Base-by-base conservation (phyloP, 2,888 invertebrate species). In the Tineola bisselliella region DNA sequence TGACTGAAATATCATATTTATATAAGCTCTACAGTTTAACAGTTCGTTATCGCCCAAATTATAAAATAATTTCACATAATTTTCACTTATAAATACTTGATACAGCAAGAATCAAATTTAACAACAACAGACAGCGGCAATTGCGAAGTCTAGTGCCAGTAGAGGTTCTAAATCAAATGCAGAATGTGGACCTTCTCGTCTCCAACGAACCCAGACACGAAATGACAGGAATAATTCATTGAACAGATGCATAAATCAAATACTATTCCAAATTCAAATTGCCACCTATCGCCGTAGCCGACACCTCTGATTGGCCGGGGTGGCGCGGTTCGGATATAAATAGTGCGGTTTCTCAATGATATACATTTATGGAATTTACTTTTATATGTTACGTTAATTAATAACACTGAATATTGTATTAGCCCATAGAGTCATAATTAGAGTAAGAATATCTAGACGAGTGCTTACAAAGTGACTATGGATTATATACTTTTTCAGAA, bases 231-330 rank as follows among this genome's bases (percentile, higher is more conserved):
- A 84, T 84, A 84, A 84, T 78, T 84, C 82, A 86, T 84, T 76
- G 83, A 82, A 84, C 78, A 70, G 76, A 80, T 76, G 74, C 80
- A 83, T 86, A 84, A 84, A 84, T 86, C 84, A 86, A 78, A 79
- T 68, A 72, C 77, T 70, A 76, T 81, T 81, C 77, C 76, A 75
- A 84, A 82, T 83, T 82, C 82, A 81, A 83, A 84, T 81, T 79
- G 82, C 77, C 74, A 75, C 75, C 73, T 81, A 83, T 83, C 79
- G 69, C 66, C 70, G 74, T 71, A 72, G 25, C 54, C 19, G 54
- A 54, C 54, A 25, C 54, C 54, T 75, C 81, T 79, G 84, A 84
- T 86, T 83, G 84, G 84, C 80, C 81, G 77, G 84, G 75, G 78
- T 77, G 75, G 77, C 71, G 75, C 75, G 79, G 79, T 76, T 71